Evolutionary conservation across 2,797 vertebrate species (phyloP), one percentile per base, ranked within the genome.

Genomic region (Ctenopoma kingsleyae): DNA sequence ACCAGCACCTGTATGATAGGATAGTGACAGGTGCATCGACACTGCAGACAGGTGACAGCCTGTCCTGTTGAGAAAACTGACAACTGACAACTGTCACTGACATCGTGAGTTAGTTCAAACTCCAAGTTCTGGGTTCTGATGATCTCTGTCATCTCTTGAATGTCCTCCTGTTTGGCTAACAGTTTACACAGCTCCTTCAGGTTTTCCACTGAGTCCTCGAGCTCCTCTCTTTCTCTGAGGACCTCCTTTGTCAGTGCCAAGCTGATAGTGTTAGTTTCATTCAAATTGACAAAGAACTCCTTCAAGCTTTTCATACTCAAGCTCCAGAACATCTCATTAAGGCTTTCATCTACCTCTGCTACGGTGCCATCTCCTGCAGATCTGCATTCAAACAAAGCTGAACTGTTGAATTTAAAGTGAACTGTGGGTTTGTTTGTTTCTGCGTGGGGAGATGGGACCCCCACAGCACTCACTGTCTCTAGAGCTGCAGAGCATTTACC

Each of bases 321-420:
- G 22, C 67, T 16, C 87, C 88, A 89, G 66, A 78, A 79, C 78
- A 86, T 80, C 48, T 82, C 0, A 35, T 83, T 44, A 57, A 84
- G 80, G 25, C 13, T 44, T 1, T 3, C 67, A 3, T 48, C 67
- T 0, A 52, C 66, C 1, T 59, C 51, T 5, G 62, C 67, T 0
- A 0, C 20, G 9, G 0, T n/a, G 2, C 8, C 13, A 0, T 3
- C 38, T 12, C 1, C 36, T 15, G 49, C 50, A 6, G 65, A 32
- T 15, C 64, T 78, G 0, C 57, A 3, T 6, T 74, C 73, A 83
- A 87, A 90, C 48, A 89, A 8, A 0, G 71, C 77, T 20, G 85
- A 89, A 5, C 85, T 89, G 19, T 88, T 90, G 78, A 90, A 90
- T 17, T 85, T 89, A 62, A 89, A 88, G 71, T 87, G 51, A 72